Base-by-base conservation (phyloP, 2,113 vertebrate species). In the Martes martes region DNA sequence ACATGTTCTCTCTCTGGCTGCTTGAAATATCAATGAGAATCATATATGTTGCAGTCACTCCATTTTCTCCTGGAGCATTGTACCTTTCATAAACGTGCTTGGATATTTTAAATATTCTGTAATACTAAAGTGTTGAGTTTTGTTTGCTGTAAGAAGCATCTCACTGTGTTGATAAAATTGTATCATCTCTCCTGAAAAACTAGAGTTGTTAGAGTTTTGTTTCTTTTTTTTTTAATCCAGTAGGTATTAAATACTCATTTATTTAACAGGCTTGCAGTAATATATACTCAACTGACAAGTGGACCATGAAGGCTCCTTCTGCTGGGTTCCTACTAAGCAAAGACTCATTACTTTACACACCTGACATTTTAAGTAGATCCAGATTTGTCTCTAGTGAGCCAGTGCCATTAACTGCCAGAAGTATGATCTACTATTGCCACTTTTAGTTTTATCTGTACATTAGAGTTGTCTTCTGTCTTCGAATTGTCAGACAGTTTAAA, bases 181-280 rank as follows among this genome's bases (percentile, higher is more conserved):
- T 86, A 65, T 73, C 52, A 97, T 79, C 95, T 96, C 39, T 74
- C 85, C 93, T 21, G 16, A 59, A 76, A 96, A 95, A 47, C 1
- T 55, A 67, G 21, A 24, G 28, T 61, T 97, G 63, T 93, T 95
- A 67, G n/a, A 93, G 45, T 63, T 23, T 89, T 42, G 39, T 47
- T 10, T 47, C 4, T 50, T 69, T 96, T 45, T 78, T 84, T 95
- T 89, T 92, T 6, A 55, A 74, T 36, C 95, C 50, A 96, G 10
- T 76, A 87, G 57, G 31, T 89, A 98, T 97, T 98, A 98, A 98
- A 97, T 98, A 96, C 93, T 98, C 84, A 98, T 99, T 99, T 98
- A 94, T 98, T 98, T 98, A 98, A 96, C 97, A 98, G 97, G 85
- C 98, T 98, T 98, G 90, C 96, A 79, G 94, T 98, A 98, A 98